A percentile compares a stretch with the other conserved stretches of the same genome.
These are phyloP conservation scores for Scaptomyza caliginosa DNA, from an alignment of 2,888 invertebrate genomes.

Conservation along the genomic window DNA sequence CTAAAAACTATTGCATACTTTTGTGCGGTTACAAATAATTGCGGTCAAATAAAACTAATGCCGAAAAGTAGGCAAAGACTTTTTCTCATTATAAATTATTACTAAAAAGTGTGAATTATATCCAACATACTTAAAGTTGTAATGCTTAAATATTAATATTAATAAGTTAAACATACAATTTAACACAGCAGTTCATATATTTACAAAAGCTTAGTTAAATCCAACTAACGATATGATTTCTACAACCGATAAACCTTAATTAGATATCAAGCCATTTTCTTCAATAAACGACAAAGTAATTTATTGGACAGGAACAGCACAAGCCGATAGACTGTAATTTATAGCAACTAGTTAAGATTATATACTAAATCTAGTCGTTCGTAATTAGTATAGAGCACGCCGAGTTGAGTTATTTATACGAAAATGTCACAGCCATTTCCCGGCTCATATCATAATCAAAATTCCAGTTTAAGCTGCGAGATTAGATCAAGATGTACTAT, in stretches of 20 bases:
- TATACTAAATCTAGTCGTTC: conserved; percentile 39
- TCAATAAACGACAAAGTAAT: neutral
- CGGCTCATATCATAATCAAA: conserved; percentile 35
- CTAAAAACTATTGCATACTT: too few species aligned
- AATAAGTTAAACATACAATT: neutral
- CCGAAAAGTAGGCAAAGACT: conserved; percentile 36
- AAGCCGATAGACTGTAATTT: conserved; percentile 43
- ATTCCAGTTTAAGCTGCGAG: conserved; percentile 24
- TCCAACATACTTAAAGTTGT: too few species aligned
- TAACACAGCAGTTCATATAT: neutral
- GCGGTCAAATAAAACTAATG: too few species aligned
- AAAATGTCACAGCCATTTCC: conserved; percentile 21
- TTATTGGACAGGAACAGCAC: neutral
- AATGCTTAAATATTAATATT: too few species aligned
- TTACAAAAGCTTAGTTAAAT: neutral
- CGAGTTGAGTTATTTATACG: conserved; percentile 38
- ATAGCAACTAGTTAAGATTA: conserved; percentile 42
- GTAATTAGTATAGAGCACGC: conserved; percentile 20
- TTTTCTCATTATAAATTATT: too few species aligned
- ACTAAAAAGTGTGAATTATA: too few species aligned
- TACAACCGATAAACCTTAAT: neutral
- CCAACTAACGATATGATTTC: neutral
- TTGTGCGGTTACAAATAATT: too few species aligned
- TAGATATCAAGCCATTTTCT: neutral
- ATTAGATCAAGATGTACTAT: neutral